Evolutionary conservation across 2,888 invertebrate species (phyloP), one percentile per base, ranked within the genome.

Genomic region (Latrodectus elegans): DNA sequence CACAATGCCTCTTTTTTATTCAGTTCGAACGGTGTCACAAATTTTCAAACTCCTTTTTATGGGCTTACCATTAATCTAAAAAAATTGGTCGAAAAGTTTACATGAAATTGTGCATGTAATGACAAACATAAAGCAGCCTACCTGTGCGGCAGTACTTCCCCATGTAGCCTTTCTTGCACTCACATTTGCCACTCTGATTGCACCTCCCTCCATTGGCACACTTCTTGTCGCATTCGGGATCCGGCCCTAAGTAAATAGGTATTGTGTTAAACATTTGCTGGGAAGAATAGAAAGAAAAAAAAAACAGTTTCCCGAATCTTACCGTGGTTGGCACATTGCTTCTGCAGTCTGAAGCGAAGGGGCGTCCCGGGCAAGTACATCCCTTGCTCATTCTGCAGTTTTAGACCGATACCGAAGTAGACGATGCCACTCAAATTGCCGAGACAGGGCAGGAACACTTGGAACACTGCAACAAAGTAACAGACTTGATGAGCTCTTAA

Each of bases 281-380:
- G 12, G 38, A 72, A 92, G 12, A 84, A 89, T 71, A 26, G 64
- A 38, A 17, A 78, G 60, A 22, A n/a, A 22, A 64, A 65, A 49
- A 65, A 17, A 55, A 22, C 22, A 14, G 55, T 74, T 15, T 60
- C 68, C 11, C 55, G n/a, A 65, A 1, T n/a, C 53, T 77, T 49
- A 77, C 84, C 96, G 95, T 96, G 95, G 94, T 96, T 96, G 93
- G 96, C 95, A 94, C 97, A 97, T 94, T 97, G 97, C 95, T 97
- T 97, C 93, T 96, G 95, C 92, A 97, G 94, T 93, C 95, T 95
- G 92, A 97, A 94, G 91, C 96, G 94, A 91, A 97, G 93, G 89
- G 97, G 97, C 91, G 97, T 97, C 91, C 97, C 97, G 92, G 95
- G 95, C 91, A 97, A 93, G 89, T 96, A 95, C 92, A 95, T 94